Evolutionary conservation across 2,797 vertebrate genomes (phyloP), one percentile per base, ranked within the genome.

Genomic region (Labroides dimidiatus): DNA sequence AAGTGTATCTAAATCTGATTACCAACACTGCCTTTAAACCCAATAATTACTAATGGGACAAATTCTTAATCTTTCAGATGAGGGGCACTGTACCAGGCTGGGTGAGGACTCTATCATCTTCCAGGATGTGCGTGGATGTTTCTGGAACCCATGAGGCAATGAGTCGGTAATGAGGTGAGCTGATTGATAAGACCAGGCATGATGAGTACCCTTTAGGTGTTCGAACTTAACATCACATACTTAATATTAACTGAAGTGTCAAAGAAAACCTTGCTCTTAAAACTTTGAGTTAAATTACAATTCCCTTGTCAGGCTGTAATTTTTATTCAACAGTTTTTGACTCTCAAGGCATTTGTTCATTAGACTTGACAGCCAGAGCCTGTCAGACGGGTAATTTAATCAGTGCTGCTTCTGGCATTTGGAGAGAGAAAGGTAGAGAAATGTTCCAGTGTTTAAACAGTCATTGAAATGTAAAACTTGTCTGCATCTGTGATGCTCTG

Each of bases 11-110:
- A n/a, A n/a, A n/a, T n/a, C n/a, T n/a, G n/a, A n/a, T n/a, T n/a
- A n/a, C n/a, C n/a, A n/a, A n/a, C n/a, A n/a, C n/a, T n/a, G n/a
- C n/a, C n/a, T n/a, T n/a, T n/a, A 3, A 62, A 27, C 13, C 4
- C 13, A 59, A 19, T 55, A 15, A 3, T 55, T 50, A 30, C 44
- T n/a, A 50, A 54, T 19, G 50, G 60, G 58, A 68, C 15, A 33
- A 30, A 56, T 36, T 24, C 10, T 21, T 45, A 19, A 58, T 54
- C 13, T 43, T 33, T 27, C 14, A 47, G 14, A 41, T 14, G 17
- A 1, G 33, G 50, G 17, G 8, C 12, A 59, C 30, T 69, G 55
- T 56, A 21, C 58, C 23, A 47, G 50, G 23, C 39, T 10, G 0
- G 11, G 14, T 30, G 15, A 42, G 14, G 24, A 48, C 43, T 33